Percentiles rank a stretch among this genome's conserved stretches.
Conservation (phyloP, 2,797 vertebrate genomes). For the Gambelia wislizenii region DNA sequence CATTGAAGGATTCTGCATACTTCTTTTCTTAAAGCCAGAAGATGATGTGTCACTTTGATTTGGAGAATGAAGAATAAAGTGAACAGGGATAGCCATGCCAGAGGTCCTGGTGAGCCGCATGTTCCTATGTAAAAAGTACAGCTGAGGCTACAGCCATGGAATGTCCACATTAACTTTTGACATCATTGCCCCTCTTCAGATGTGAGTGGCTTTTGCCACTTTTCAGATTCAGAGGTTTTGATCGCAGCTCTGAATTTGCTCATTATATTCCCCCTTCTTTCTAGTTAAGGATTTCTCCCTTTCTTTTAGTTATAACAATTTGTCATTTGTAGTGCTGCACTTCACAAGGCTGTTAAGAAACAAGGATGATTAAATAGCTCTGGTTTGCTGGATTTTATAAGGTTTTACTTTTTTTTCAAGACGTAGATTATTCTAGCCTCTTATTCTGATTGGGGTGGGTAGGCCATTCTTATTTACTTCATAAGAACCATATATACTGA, state of each 20-base stretch:
- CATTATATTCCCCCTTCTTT: neutral
- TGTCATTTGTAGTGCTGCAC: neutral
- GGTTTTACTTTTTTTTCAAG: neutral
- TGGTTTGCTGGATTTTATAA: neutral
- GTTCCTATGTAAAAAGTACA: neutral
- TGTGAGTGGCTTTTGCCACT: neutral
- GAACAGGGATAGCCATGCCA: too few species aligned
- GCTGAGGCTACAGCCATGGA: neutral
- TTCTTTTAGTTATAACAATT: neutral
- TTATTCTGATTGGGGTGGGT: neutral
- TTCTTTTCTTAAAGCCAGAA: too few species aligned
- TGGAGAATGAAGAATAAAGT: too few species aligned
- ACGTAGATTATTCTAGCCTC: neutral
- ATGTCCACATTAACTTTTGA: neutral
- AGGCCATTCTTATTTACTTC: neutral
- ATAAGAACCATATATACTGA: constrained; percentile 10
- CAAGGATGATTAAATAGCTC: neutral
- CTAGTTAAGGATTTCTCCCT: neutral
- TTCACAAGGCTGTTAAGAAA: neutral
- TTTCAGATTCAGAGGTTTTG: neutral
- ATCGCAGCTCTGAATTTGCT: neutral
- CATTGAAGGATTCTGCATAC: too few species aligned
- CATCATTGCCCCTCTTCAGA: neutral
- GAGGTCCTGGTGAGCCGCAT: too few species aligned
- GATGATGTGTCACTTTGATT: too few species aligned